phyloP scores from a whole-genome alignment of 2,888 invertebrate species.

The Ophioninae sp. region DNA sequence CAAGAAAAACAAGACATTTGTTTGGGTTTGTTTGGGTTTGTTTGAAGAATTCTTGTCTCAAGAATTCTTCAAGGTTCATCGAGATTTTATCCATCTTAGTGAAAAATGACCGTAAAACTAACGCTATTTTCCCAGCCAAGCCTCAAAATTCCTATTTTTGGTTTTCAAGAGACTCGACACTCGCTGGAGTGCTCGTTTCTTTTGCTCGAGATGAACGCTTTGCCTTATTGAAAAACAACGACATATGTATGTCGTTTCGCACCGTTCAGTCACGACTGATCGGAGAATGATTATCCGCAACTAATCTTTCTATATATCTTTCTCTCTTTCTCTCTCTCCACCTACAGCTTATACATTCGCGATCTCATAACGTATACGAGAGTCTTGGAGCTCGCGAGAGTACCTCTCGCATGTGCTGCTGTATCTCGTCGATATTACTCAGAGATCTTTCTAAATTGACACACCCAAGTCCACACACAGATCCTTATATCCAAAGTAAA shows the following conservation, averaged over 20 bases:
- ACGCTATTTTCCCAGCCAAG: neutral
- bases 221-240: neutral
- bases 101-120: neutral
- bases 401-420: conserved; percentile 8
- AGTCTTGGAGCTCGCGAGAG: conserved; percentile 16
- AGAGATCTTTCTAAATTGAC: neutral
- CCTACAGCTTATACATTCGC: neutral
- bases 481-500: neutral
- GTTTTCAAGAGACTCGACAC: neutral
- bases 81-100: neutral
- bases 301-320: conserved; percentile 1
- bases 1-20: no score
- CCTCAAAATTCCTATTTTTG: neutral
- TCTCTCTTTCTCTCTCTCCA: neutral
- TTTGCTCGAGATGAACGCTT: neutral
- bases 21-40: neutral
- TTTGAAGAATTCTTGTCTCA: neutral
- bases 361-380: conserved; percentile 5
- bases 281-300: neutral
- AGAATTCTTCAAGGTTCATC: neutral
- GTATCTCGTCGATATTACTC: neutral
- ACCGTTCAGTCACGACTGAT: neutral
- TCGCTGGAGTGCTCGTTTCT: neutral
- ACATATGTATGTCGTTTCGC: neutral
- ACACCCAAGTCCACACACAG: neutral